phyloP scores from a whole-genome alignment of 2,888 invertebrate genomes.

The Dusona sp. region DNA sequence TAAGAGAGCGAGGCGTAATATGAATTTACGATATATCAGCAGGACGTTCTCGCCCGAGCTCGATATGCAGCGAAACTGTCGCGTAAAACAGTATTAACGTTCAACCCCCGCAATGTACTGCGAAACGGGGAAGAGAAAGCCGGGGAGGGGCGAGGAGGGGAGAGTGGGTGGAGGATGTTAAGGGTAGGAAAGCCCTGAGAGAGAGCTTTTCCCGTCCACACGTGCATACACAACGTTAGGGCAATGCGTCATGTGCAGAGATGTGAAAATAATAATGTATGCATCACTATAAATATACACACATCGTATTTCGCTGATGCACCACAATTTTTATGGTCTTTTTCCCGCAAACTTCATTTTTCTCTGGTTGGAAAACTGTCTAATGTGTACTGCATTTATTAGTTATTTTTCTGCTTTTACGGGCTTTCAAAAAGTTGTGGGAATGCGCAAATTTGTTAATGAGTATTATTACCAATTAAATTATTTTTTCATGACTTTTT shows the following conservation, averaged over 20 bases:
- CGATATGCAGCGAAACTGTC: slow-evolving; percentile 65
- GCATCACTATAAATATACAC: slow-evolving; percentile 26
- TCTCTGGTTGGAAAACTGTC: not conserved
- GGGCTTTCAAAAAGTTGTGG: not conserved
- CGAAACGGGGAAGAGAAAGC: not conserved
- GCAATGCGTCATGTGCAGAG: slow-evolving; percentile 44
- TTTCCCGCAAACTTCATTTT: not conserved
- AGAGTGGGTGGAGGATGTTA: not conserved
- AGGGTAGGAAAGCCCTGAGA: slow-evolving; percentile 33
- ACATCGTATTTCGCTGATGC: slow-evolving; percentile 11
- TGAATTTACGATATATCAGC: slow-evolving; percentile 73
- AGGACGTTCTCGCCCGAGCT: slow-evolving; percentile 53
- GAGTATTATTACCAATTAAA: not conserved
- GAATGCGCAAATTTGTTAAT: not conserved
- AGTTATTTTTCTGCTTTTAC: not conserved
- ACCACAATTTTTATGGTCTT: slow-evolving; percentile 3
- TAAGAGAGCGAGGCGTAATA: slow-evolving; percentile 61
- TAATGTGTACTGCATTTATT: not conserved
- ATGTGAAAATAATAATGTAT: slow-evolving; percentile 60
- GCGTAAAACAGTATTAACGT: slow-evolving; percentile 73
- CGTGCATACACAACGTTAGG: slow-evolving; percentile 26
- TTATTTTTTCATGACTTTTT: not conserved
- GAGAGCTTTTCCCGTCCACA: slow-evolving; percentile 63
- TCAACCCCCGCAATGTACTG: slow-evolving; percentile 41
- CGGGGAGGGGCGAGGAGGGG: not conserved